Evolutionary conservation across 2,888 invertebrate genomes (phyloP).

Genomic region (Eilema griseolum): DNA sequence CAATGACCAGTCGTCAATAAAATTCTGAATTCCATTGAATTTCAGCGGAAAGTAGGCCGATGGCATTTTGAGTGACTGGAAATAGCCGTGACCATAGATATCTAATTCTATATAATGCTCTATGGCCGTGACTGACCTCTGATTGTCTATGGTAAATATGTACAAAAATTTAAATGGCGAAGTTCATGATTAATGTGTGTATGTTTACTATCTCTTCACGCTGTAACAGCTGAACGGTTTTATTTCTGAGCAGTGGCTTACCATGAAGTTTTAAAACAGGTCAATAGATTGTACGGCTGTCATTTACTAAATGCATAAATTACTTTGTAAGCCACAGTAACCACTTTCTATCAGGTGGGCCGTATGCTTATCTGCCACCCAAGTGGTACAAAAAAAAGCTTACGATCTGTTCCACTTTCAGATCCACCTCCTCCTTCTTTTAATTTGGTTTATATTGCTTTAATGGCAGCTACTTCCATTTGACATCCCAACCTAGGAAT

Average conservation of each 20-base stretch:
- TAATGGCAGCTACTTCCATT: too few relatives aligned
- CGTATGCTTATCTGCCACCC: too few relatives aligned
- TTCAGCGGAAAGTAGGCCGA: neutral
- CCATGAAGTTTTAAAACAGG: too few relatives aligned
- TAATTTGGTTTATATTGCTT: too few relatives aligned
- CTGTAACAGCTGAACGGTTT: neutral
- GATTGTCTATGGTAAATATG: neutral
- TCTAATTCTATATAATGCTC: neutral
- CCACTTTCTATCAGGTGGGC: too few relatives aligned
- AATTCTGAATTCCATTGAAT: neutral
- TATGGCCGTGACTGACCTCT: neutral
- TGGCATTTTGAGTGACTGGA: slow-evolving; percentile 5
- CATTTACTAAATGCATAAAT: too few relatives aligned
- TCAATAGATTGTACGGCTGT: too few relatives aligned
- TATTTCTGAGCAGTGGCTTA: neutral
- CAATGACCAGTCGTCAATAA: slow-evolving; percentile 7
- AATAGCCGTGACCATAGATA: neutral
- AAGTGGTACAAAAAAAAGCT: too few relatives aligned
- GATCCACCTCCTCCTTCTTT: too few relatives aligned
- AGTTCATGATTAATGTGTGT: neutral
- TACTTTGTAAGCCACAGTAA: too few relatives aligned
- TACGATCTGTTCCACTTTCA: too few relatives aligned
- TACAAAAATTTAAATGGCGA: neutral
- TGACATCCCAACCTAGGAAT: too few relatives aligned
- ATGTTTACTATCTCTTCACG: neutral